Base-by-base conservation (phyloP, 2,113 vertebrate species). In the Tetrao urogallus region DNA sequence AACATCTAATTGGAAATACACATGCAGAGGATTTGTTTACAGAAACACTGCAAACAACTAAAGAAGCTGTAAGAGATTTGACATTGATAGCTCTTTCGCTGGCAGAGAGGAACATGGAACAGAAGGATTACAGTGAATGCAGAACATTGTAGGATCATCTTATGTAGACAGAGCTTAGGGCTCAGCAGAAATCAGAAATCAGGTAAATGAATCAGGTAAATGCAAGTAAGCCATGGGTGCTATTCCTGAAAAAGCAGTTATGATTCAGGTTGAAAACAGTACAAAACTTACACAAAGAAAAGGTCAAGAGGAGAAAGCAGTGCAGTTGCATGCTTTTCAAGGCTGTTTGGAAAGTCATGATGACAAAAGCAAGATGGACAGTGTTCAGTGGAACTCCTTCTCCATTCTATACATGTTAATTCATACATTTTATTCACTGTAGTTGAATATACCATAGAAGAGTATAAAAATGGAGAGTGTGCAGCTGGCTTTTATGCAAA, bases 401-500 rank as follows among this genome's bases (percentile, higher is more conserved):
- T 52, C n/a, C 15, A 28, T 21, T 7, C 42, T 19, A 58, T 13
- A 90, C 36, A 84, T 86, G 57, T 82, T 95, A 85, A 95, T n/a
- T n/a, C n/a, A n/a, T n/a, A n/a, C n/a, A n/a, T n/a, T n/a, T n/a
- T n/a, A 25, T 86, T 84, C 74, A 96, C 89, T 87, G 82, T 70
- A 52, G 57, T 42, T 86, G 78, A 94, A 97, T 90, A 95, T 64
- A 54, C 58, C 10, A 36, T 34, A 50, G 57, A 95, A 91, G 72
- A 86, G 57, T 85, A 34, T 96, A 88, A 97, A 95, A 97, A 64
- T n/a, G 2, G 96, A 96, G 84, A 92, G 63, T 94, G 38, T 93
- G 83, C 96, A 97, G 92, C 90, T 97, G 95, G 85, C 70, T 97
- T 95, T 78, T 82, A 88, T 91, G 93, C 80, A 94, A 97, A 97